Conservation (phyloP, 2,113 vertebrate genomes). For the Oenanthe melanoleuca region DNA sequence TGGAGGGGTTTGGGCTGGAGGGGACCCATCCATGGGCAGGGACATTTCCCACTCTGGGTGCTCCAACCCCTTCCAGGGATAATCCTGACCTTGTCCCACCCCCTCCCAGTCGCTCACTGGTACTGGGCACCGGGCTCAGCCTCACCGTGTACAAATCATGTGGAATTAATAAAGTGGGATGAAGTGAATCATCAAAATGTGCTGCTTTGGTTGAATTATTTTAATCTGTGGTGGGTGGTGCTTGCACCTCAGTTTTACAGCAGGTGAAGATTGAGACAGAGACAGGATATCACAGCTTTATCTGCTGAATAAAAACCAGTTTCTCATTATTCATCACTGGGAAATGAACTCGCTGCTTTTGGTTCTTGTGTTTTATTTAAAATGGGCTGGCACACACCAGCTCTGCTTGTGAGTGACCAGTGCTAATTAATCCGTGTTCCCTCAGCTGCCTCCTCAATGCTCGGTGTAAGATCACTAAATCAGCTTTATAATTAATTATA, state of each 20-base stretch:
- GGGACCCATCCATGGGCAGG: neutral
- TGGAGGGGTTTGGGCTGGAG: neutral
- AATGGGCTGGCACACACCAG: rapidly evolving
- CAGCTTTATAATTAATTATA: neutral
- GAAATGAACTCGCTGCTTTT: neutral
- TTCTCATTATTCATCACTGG: rapidly evolving
- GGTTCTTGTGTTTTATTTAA: neutral
- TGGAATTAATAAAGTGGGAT: neutral
- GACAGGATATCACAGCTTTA: too few relatives aligned
- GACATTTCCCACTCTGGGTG: neutral
- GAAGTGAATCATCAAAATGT: neutral
- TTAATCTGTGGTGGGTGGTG: conserved; percentile 72
- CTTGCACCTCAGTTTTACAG: neutral
- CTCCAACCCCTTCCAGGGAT: neutral
- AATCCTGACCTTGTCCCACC: neutral
- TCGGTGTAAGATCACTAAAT: neutral
- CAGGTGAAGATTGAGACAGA: neutral
- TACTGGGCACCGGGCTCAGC: neutral
- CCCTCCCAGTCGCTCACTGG: neutral
- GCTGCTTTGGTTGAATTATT: neutral
- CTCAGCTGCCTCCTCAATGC: too few relatives aligned
- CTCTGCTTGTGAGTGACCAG: neutral
- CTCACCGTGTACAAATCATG: rapidly evolving
- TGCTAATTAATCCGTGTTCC: neutral
- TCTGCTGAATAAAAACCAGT: too few relatives aligned